phyloP scores from a whole-genome alignment of 1,140 invertebrate genomes.

The Listronotus bonariensis region DNA sequence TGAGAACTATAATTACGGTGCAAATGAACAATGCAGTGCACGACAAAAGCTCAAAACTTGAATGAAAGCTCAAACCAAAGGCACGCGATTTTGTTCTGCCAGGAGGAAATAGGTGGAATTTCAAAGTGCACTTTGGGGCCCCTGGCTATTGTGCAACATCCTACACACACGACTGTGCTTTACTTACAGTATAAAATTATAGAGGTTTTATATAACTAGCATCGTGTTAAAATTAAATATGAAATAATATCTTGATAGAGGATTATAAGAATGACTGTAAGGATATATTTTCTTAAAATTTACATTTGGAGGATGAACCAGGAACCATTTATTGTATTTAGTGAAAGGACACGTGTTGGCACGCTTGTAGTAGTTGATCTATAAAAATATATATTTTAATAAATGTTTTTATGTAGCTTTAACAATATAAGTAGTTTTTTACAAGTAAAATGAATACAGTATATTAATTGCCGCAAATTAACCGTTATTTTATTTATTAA shows the following conservation, averaged over 20 bases:
- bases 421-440: too few species aligned
- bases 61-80: conserved; percentile 28
- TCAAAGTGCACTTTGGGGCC: conserved; percentile 36
- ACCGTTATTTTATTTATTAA: too few species aligned
- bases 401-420: too few species aligned
- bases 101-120: conserved; percentile 38
- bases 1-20: conserved; percentile 37
- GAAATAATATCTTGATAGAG: conserved; percentile 9
- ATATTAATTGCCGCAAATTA: too few species aligned
- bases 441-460: too few species aligned
- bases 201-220: conserved; percentile 25
- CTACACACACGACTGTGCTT: conserved; percentile 24
- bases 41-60: conserved; percentile 27
- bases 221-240: conserved; percentile 6
- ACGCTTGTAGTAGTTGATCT: too few species aligned
- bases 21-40: conserved; percentile 30
- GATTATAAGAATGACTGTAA: conserved; percentile 4
- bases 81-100: conserved; percentile 17
- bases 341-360: too few species aligned
- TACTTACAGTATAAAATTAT: conserved; percentile 20
- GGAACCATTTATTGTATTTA: not conserved
- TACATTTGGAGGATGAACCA: not conserved
- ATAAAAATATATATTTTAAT: too few species aligned
- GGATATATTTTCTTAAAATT: conserved; percentile 1
- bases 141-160: conserved; percentile 26